Percentiles rank a stretch among this genome's conserved stretches.
Evolutionary conservation across 2,113 vertebrate genomes (phyloP).

Genomic region (Salvator merianae): DNA sequence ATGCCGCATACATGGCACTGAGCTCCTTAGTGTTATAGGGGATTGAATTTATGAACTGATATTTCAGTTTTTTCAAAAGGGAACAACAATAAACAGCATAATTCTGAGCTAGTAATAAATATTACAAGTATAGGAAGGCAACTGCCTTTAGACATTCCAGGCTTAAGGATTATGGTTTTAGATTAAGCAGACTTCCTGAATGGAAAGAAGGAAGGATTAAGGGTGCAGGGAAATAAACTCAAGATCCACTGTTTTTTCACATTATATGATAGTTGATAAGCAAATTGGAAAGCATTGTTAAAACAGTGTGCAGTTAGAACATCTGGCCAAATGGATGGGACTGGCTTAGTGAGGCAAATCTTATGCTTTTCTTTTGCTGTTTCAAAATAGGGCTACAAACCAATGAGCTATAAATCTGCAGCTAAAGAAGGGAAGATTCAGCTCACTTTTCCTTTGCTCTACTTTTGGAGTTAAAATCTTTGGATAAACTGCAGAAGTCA

Average conservation of each 20-base stretch:
- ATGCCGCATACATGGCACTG: not conserved
- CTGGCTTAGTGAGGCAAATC: constrained; percentile 34
- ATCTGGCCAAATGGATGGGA: not conserved
- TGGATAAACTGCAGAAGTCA: not conserved
- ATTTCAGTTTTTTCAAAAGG: constrained; percentile 57
- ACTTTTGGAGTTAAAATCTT: not conserved
- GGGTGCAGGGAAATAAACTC: constrained; percentile 45
- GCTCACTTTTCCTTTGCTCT: not conserved
- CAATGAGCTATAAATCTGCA: constrained; percentile 40
- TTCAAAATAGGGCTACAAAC: constrained; percentile 16
- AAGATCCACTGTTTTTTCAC: constrained; percentile 48
- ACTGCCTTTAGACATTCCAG: constrained; percentile 67
- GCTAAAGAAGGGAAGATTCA: constrained; percentile 49
- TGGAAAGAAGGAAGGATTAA: constrained; percentile 64
- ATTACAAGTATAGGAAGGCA: constrained; percentile 67
- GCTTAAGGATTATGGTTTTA: constrained; percentile 72
- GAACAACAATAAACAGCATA: constrained; percentile 1
- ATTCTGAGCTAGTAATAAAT: constrained; percentile 62
- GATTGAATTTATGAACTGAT: constrained; percentile 70
- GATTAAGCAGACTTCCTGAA: constrained; percentile 69
- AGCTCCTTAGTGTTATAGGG: constrained; percentile 54
- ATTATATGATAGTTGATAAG: constrained; percentile 50
- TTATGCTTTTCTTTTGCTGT: constrained; percentile 29
- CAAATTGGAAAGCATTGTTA: constrained; percentile 48
- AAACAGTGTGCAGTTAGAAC: constrained; percentile 33